phyloP scores from a whole-genome alignment of 2,797 vertebrate species.

The Lepilemur ruficaudatus region DNA sequence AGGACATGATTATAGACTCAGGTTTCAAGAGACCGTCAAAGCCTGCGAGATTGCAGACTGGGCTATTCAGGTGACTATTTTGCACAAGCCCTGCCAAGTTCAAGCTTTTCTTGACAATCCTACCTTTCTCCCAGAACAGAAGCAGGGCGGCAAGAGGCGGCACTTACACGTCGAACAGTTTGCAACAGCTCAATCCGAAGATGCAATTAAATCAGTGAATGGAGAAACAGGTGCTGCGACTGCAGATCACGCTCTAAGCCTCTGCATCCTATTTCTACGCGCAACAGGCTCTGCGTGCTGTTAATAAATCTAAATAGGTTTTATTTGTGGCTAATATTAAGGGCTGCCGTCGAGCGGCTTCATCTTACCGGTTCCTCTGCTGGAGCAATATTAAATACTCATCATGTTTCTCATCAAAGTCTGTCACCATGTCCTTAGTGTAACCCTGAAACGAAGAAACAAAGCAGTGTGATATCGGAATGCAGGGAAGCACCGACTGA shows the following conservation, averaged over 20 bases:
- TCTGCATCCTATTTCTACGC: background rate
- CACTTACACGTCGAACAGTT: background rate
- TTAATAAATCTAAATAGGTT: slow-evolving; percentile 23
- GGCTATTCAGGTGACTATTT: background rate
- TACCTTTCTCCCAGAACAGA: background rate
- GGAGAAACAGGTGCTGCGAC: background rate
- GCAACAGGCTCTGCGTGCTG: background rate
- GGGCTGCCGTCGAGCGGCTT: background rate
- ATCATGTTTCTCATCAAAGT: slow-evolving; percentile 93
- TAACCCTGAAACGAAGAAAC: slow-evolving; percentile 78
- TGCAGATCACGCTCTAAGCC: background rate
- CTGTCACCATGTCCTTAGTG: slow-evolving; percentile 87
- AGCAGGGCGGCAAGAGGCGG: background rate
- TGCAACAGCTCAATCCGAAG: background rate
- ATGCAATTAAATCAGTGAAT: background rate
- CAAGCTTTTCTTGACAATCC: background rate
- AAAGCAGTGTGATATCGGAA: slow-evolving; percentile 40
- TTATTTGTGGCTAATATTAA: slow-evolving; percentile 42
- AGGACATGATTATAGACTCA: slow-evolving; percentile 8
- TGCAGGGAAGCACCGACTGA: background rate
- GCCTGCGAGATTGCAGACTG: background rate
- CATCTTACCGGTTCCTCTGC: slow-evolving; percentile 96
- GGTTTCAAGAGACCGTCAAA: background rate
- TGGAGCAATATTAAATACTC: slow-evolving; percentile 97
- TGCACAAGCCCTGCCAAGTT: background rate